These are phyloP conservation scores for Parascotia fuliginaria DNA, from an alignment of 2,888 invertebrate genomes.

Conservation along the genomic window DNA sequence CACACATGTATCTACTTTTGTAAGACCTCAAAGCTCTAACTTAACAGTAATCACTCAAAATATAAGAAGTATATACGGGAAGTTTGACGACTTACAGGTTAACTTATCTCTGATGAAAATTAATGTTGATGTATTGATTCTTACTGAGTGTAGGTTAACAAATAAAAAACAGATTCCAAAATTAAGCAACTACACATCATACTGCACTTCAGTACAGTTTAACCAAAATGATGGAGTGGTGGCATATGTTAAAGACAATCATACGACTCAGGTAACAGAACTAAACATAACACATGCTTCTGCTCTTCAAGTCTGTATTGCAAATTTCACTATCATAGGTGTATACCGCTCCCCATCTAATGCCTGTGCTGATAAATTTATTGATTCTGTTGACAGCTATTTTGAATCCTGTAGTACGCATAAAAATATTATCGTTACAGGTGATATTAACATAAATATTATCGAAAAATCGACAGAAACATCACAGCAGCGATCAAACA, in stretches of 20 bases:
- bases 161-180: slow-evolving; percentile 4
- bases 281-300: background rate
- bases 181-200: background rate
- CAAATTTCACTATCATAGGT: background rate
- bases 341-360: slow-evolving; percentile 6
- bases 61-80: background rate
- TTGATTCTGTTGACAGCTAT: background rate
- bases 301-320: background rate
- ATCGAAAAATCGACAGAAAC: too few species aligned
- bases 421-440: too few species aligned
- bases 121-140: background rate
- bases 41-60: background rate
- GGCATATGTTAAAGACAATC: background rate
- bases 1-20: background rate
- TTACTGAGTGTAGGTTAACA: too few species aligned
- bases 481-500: too few species aligned
- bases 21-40: background rate
- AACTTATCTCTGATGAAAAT: background rate
- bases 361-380: background rate
- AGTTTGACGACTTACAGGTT: background rate
- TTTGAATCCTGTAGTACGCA: background rate
- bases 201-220: background rate
- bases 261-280: background rate
- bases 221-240: slow-evolving; percentile 9
- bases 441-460: too few species aligned